A percentile compares a stretch with the other conserved stretches of the same genome.
Evolutionary conservation across 2,113 vertebrate genomes (phyloP).

Genomic region (Thunnus maccoyii): DNA sequence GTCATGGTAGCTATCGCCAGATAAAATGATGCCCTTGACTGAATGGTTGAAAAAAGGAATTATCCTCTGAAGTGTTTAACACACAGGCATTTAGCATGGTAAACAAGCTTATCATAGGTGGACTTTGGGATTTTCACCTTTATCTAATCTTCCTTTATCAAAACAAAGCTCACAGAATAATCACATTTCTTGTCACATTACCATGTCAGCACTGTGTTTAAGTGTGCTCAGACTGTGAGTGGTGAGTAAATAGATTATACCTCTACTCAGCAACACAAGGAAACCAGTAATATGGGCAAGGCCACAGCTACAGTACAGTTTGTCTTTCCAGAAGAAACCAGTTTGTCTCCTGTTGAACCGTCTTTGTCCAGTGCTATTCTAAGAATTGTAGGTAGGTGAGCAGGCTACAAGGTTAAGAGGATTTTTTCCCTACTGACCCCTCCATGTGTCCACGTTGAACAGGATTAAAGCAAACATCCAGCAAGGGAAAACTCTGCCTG

Average conservation of each 20-base stretch:
- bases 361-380: constrained; percentile 54
- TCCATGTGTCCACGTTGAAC: constrained; percentile 36
- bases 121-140: constrained; percentile 66
- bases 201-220: constrained; percentile 15
- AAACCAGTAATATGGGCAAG: constrained; percentile 24
- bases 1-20: background rate
- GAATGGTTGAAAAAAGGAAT: background rate
- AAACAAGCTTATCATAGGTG: constrained; percentile 56
- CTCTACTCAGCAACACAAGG: background rate
- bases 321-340: constrained; percentile 46
- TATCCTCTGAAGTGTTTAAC: background rate
- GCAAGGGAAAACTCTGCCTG: constrained; percentile 2
- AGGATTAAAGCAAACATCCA: constrained; percentile 66
- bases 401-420: constrained; percentile 77
- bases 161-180: constrained; percentile 21
- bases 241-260: constrained; percentile 10
- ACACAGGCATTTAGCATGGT: background rate
- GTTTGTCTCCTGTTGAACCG: constrained; percentile 38
- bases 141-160: constrained; percentile 68
- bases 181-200: constrained; percentile 16
- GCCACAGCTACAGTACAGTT: constrained; percentile 14
- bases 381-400: constrained; percentile 60
- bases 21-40: background rate
- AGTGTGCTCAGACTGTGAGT: background rate
- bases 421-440: constrained; percentile 75